Evolutionary conservation across 1,140 invertebrate genomes (phyloP).

Genomic region (Zaprionus vittiger): DNA sequence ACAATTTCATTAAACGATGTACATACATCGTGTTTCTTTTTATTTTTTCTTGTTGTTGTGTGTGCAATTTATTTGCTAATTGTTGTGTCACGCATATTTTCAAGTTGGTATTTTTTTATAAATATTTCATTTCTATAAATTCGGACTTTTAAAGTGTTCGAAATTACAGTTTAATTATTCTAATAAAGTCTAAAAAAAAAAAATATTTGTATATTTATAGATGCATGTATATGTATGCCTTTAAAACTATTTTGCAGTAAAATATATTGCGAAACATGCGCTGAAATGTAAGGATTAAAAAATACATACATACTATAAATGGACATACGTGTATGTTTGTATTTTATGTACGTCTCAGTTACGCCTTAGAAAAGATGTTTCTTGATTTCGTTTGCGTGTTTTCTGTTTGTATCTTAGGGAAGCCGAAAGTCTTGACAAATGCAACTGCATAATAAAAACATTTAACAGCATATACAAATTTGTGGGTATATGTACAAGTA

Average conservation of each 20-base stretch:
- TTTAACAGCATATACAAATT: conserved; percentile 39
- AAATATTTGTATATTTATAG: conserved; percentile 38
- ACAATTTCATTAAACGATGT: conserved; percentile 46
- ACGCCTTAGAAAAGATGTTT: conserved; percentile 20
- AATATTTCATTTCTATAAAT: conserved; percentile 57
- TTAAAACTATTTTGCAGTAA: conserved; percentile 40
- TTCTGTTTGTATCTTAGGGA: conserved; percentile 24
- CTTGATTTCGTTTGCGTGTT: conserved; percentile 8
- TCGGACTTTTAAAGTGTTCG: conserved; percentile 77
- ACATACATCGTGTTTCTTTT: conserved; percentile 19
- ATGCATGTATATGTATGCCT: not conserved
- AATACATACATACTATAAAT: conserved; percentile 3
- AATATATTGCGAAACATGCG: conserved; percentile 37
- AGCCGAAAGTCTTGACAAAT: conserved; percentile 68
- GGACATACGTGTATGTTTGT: not conserved
- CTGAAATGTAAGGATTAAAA: conserved; percentile 30
- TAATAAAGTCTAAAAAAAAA: conserved; percentile 75
- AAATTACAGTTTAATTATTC: conserved; percentile 75
- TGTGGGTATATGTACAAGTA: conserved; percentile 13
- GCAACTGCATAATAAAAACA: conserved; percentile 65
- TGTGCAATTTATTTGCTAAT: conserved; percentile 69
- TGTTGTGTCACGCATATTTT: conserved; percentile 42
- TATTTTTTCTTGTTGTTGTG: conserved; percentile 34
- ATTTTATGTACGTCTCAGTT: conserved; percentile 20
- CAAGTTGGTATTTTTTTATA: conserved; percentile 14